Percentiles rank a stretch among this genome's conserved stretches.
Conservation (phyloP, 37 sponge, comb jelly and placozoan species). For the Theonella swinhoei region DNA sequence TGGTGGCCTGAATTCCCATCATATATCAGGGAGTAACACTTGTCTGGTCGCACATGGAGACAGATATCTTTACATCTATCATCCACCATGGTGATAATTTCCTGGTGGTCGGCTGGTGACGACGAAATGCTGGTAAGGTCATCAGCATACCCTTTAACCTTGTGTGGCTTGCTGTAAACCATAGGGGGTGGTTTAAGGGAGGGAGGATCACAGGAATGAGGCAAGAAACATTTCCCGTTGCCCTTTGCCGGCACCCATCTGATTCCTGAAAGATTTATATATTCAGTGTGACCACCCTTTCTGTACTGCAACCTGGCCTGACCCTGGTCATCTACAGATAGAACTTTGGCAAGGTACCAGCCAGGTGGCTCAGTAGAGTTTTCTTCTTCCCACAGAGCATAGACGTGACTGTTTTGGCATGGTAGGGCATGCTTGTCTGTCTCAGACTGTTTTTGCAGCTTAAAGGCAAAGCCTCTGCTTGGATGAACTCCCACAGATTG, state of each 20-base stretch:
- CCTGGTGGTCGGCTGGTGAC: not conserved
- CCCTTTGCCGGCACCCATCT: too few relatives aligned
- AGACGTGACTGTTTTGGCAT: conserved; percentile 3
- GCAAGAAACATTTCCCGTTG: too few relatives aligned
- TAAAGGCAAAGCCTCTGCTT: too few relatives aligned
- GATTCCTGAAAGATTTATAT: too few relatives aligned
- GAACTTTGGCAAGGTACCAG: conserved; percentile 23
- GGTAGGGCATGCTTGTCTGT: too few relatives aligned
- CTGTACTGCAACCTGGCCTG: not conserved
- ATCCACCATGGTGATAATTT: not conserved
- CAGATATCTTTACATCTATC: conserved; percentile 1
- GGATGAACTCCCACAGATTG: not conserved
- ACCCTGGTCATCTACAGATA: not conserved
- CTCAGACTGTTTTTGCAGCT: too few relatives aligned
- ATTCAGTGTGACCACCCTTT: not conserved
- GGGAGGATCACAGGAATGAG: too few relatives aligned
- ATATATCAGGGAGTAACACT: conserved; percentile 12
- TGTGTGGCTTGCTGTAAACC: conserved; percentile 3
- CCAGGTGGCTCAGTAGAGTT: conserved; percentile 17
- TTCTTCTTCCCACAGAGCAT: conserved; percentile 12
- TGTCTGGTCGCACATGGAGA: too few relatives aligned
- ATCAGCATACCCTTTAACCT: conserved; percentile 35
- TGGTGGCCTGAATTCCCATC: not conserved
- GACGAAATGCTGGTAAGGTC: conserved; percentile 34
- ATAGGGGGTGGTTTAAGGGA: not conserved